Percentiles rank a stretch among this genome's conserved stretches.
Evolutionary conservation across 1,140 invertebrate species (phyloP).

Genomic region (Eciton burchellii): DNA sequence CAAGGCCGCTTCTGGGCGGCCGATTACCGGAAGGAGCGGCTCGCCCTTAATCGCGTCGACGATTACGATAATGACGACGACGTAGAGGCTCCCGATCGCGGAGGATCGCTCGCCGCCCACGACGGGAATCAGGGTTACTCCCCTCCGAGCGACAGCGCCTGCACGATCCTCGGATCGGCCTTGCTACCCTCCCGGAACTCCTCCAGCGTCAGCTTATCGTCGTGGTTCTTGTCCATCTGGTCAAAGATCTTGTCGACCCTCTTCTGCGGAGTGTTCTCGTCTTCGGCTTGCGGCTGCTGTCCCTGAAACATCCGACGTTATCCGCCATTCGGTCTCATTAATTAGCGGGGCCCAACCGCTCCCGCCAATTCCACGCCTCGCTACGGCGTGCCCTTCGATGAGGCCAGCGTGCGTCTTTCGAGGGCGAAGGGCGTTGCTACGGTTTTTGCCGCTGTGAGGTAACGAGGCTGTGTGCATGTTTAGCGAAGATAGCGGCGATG

Average conservation of each 20-base stretch:
- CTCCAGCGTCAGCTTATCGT: conserved; percentile 98
- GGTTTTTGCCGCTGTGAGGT: no score
- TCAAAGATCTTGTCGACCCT: conserved; percentile 99
- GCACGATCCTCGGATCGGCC: conserved; percentile 98
- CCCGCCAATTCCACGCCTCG: background rate
- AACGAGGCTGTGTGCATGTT: no score
- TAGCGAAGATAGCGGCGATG: no score
- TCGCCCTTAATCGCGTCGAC: conserved; percentile 33
- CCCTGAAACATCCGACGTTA: conserved; percentile 87
- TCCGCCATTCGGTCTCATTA: background rate
- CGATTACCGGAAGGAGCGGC: conserved; percentile 40
- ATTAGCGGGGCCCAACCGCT: background rate
- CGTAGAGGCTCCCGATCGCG: conserved; percentile 1
- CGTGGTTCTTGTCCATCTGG: conserved; percentile 99
- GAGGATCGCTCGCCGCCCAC: conserved; percentile 15
- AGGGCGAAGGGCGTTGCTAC: background rate
- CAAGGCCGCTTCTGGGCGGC: conserved; percentile 1
- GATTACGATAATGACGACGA: conserved; percentile 37
- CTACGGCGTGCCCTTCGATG: background rate
- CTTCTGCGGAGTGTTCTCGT: conserved; percentile 98
- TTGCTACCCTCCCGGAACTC: conserved; percentile 99
- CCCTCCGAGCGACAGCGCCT: conserved; percentile 94
- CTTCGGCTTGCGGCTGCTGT: conserved; percentile 94
- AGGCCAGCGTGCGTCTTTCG: background rate
- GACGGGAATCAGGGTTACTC: conserved; percentile 85